These are phyloP conservation scores for Cephus rjabovi DNA, from an alignment of 2,888 invertebrate genomes.

Conservation along the genomic window DNA sequence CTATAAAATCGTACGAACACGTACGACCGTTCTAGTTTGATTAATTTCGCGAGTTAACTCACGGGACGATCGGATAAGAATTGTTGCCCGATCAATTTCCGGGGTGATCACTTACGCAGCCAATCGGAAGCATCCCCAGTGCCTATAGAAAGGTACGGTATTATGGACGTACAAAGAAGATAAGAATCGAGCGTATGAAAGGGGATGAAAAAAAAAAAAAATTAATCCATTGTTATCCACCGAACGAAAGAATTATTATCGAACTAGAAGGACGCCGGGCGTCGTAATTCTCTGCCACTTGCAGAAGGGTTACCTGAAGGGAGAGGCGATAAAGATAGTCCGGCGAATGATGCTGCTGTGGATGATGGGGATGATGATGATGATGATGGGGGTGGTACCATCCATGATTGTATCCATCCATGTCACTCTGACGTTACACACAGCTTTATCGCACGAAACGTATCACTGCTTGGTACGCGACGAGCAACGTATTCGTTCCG, in stretches of 20 bases:
- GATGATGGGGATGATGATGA: conserved; percentile 39
- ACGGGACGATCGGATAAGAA: conserved; percentile 44
- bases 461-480: conserved; percentile 13
- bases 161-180: neutral
- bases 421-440: conserved; percentile 37
- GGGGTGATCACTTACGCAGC: conserved; percentile 19
- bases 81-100: conserved; percentile 33
- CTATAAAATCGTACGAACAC: conserved; percentile 42
- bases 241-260: neutral
- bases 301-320: conserved; percentile 56
- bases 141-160: neutral
- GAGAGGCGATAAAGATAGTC: conserved; percentile 64
- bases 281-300: neutral
- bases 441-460: conserved; percentile 17
- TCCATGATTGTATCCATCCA: conserved; percentile 56
- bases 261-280: neutral
- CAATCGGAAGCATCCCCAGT: conserved; percentile 1
- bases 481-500: conserved; percentile 4
- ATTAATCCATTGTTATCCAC: neutral
- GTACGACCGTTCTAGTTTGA: conserved; percentile 45
- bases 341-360: conserved; percentile 55
- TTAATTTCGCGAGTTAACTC: conserved; percentile 50
- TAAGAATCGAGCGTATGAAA: neutral
- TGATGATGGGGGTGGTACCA: conserved; percentile 53
- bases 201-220: neutral